Evolutionary conservation across 2,888 invertebrate species (phyloP), one percentile per base, ranked within the genome.

Genomic region (Andrena dorsata): DNA sequence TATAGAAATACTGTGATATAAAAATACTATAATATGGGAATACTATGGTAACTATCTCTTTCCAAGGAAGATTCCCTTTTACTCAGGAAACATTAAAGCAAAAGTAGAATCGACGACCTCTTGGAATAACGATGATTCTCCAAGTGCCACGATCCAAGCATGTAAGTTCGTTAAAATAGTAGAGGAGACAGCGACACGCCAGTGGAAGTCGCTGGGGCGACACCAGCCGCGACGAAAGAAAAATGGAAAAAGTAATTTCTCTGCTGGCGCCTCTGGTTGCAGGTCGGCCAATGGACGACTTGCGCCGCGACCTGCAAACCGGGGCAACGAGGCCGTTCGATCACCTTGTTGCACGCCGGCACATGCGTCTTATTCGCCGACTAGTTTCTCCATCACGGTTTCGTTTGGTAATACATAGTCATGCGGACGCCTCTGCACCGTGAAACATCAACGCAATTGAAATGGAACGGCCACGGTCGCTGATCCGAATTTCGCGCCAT

Each of bases 231-330:
- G 66, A 75, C 85, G 89, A 91, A 90, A 89, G 91, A 92, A 92
- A 91, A 91, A 91, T 89, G 89, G 90, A 90, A 91, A 91, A 90
- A 91, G 92, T 91, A 89, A 92, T 91, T 91, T 91, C 91, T 90
- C 90, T 81, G 71, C 78, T 85, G 86, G 86, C 86, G 89, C 86
- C 86, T 85, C 83, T 76, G 80, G 80, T 71, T 76, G 77, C 70
- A 61, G 82, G 84, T 82, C 85, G 88, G 60, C 77, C 85, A 82
- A 82, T 89, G 88, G 76, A 81, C 88, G 87, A 90, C 88, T 88
- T 88, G 81, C 85, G 82, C 86, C 86, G 82, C 87, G 81, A 88
- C 88, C 88, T 85, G 88, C 86, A 82, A 88, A 88, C 78, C 85
- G 75, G 60, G 68, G 82, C 84, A 88, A 88, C 82, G 88, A 90